Percentiles rank a stretch among this genome's conserved stretches.
phyloP scores from a whole-genome alignment of 2,797 vertebrate species.

The Ctenosaura bakeri region DNA sequence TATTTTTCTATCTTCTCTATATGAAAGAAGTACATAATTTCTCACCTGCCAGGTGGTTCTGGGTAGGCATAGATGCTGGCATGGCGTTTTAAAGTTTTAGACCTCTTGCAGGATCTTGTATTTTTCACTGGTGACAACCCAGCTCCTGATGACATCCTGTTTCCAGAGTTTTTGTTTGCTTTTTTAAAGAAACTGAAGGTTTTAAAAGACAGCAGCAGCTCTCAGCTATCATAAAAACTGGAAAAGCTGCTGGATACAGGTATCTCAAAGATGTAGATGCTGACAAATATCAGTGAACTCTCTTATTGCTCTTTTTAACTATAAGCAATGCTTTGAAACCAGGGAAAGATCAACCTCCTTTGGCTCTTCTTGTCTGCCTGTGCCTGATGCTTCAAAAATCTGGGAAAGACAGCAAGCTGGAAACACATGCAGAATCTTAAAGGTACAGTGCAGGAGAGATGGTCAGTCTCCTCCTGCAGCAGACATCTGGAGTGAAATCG shows the following conservation, averaged over 20 bases:
- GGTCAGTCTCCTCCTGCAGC: background rate
- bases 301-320: background rate
- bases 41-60: conserved; percentile 87
- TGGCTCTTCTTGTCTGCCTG: background rate
- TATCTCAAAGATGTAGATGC: conserved; percentile 43
- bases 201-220: background rate
- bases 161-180: background rate
- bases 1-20: fast-evolving
- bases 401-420: conserved; percentile 43
- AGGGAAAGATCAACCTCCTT: conserved; percentile 4
- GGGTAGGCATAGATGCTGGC: conserved; percentile 85
- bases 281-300: conserved; percentile 30
- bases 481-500: background rate
- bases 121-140: conserved; percentile 76
- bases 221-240: background rate
- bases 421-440: conserved; percentile 61
- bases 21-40: background rate
- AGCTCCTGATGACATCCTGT: conserved; percentile 79
- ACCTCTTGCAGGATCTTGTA: conserved; percentile 81
- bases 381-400: conserved; percentile 46
- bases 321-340: conserved; percentile 46
- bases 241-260: fast-evolving
- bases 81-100: conserved; percentile 86
- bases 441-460: conserved; percentile 57
- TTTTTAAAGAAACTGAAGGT: background rate